phyloP scores from a whole-genome alignment of 2,113 vertebrate species.

The Fregata magnificens region DNA sequence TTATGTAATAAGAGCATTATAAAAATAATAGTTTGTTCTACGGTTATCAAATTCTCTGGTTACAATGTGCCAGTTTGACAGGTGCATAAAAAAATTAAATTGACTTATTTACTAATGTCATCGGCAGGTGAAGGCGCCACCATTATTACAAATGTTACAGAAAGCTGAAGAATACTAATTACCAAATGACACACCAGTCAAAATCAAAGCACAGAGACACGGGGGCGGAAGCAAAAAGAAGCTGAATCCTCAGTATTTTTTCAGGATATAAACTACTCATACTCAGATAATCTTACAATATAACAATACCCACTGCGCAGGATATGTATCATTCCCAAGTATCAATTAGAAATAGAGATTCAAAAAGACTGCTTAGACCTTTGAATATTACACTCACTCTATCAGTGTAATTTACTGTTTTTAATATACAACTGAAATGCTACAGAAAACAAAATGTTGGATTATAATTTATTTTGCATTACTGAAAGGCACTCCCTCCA shows the following conservation, averaged over 20 bases:
- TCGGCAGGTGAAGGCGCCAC: background rate
- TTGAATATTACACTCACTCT: background rate
- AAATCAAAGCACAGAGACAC: background rate
- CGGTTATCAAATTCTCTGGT: background rate
- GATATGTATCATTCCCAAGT: background rate
- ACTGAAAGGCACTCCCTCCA: background rate
- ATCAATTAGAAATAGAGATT: background rate
- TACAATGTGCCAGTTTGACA: background rate
- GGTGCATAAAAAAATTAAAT: background rate
- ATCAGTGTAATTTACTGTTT: background rate
- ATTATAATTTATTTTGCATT: background rate
- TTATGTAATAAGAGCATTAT: background rate
- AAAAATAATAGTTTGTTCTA: background rate
- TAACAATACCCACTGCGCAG: background rate
- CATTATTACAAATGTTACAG: background rate
- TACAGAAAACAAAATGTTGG: background rate
- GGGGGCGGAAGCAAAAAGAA: background rate
- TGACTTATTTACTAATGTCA: background rate
- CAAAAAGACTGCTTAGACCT: background rate
- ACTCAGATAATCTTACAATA: background rate
- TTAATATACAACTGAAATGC: conserved; percentile 11
- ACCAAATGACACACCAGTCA: background rate
- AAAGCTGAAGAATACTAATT: background rate
- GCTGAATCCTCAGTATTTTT: background rate
- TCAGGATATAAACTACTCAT: background rate